Evolutionary conservation across 2,888 invertebrate species (phyloP).

Genomic region (Fabriciana adippe): DNA sequence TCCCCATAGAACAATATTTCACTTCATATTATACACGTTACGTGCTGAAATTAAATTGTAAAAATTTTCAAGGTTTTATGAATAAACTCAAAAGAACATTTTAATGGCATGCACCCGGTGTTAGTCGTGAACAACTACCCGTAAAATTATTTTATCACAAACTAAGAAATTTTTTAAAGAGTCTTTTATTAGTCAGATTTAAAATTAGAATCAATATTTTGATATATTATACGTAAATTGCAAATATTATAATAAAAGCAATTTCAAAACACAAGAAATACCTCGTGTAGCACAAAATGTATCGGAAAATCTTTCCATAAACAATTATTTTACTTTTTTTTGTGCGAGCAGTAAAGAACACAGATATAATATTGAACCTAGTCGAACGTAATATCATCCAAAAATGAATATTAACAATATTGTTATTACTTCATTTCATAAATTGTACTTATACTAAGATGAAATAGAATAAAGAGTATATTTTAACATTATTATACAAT

Average conservation of each 20-base stretch:
- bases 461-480: too few relatives aligned
- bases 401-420: neutral
- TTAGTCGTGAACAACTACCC: conserved; percentile 27
- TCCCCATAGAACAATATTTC: conserved; percentile 53
- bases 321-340: conserved; percentile 16
- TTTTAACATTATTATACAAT: too few relatives aligned
- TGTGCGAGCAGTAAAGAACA: conserved; percentile 1
- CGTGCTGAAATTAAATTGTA: conserved; percentile 45
- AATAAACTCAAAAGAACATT: conserved; percentile 37
- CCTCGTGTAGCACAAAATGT: conserved; percentile 51
- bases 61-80: conserved; percentile 36
- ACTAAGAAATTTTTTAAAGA: conserved; percentile 28
- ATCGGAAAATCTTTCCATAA: conserved; percentile 39
- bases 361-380: conserved; percentile 3
- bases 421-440: too few relatives aligned
- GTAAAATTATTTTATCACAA: conserved; percentile 19
- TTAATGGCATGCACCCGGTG: conserved; percentile 42
- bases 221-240: conserved; percentile 4
- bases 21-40: conserved; percentile 47
- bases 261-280: conserved; percentile 52
- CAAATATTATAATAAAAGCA: conserved; percentile 14
- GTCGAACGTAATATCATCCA: neutral
- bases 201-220: conserved; percentile 10
- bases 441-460: too few relatives aligned
- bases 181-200: conserved; percentile 5